phyloP scores from a whole-genome alignment of 1,140 invertebrate species.

The Cheumatopsyche charites region DNA sequence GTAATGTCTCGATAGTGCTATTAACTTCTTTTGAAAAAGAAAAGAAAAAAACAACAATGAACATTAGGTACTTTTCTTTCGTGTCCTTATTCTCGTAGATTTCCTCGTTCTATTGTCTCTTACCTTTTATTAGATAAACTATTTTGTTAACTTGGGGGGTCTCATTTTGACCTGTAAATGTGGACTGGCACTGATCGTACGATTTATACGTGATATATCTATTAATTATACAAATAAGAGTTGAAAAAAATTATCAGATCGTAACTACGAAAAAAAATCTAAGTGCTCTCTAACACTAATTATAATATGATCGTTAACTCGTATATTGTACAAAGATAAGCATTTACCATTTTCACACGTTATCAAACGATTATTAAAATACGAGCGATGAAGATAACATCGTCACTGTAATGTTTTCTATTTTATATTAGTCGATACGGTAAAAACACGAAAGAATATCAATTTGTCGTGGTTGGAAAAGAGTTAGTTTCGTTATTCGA shows the following conservation, averaged over 20 bases:
- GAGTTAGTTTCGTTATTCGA: not conserved
- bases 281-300: too few species aligned
- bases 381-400: too few species aligned
- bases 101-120: not conserved
- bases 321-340: too few species aligned
- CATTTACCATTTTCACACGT: too few species aligned
- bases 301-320: too few species aligned
- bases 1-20: constrained; percentile 13
- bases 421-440: too few species aligned
- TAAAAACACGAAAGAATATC: too few species aligned
- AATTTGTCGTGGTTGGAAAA: not conserved
- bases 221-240: too few species aligned
- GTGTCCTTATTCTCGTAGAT: not conserved
- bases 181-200: not conserved
- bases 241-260: too few species aligned
- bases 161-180: not conserved
- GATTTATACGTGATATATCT: not conserved
- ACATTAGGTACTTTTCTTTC: not conserved
- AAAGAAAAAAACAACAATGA: not conserved
- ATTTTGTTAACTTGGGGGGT: not conserved
- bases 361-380: not conserved
- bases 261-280: too few species aligned
- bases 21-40: not conserved
- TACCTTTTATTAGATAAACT: constrained; percentile 11
- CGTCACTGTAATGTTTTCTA: too few species aligned